These are phyloP conservation scores for Pediacus dermestoides DNA, from an alignment of 2,888 invertebrate species.

Conservation along the genomic window DNA sequence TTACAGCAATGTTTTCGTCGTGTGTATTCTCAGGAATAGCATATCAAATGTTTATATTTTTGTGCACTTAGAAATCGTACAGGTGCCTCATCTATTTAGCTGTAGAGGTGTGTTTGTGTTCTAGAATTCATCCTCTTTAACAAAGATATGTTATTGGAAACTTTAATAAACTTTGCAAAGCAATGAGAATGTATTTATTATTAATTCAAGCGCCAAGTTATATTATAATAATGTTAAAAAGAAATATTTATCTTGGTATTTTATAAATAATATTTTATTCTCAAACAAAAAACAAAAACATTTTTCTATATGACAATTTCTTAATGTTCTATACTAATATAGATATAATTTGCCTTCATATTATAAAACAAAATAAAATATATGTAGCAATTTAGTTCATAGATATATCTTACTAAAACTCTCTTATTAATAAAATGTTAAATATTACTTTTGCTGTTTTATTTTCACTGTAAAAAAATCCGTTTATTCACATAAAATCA, in stretches of 20 bases:
- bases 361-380: conserved; percentile 30
- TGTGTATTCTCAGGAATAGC: conserved; percentile 29
- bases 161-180: conserved; percentile 16
- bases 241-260: conserved; percentile 1
- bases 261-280: conserved; percentile 1
- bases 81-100: conserved; percentile 21
- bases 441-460: conserved; percentile 21
- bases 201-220: conserved; percentile 1
- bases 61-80: conserved; percentile 21
- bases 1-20: no score
- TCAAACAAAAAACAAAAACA: conserved; percentile 12
- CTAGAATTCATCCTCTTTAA: conserved; percentile 30
- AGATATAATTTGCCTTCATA: conserved; percentile 42
- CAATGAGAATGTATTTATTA: conserved; percentile 13
- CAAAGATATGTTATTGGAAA: conserved; percentile 20
- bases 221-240: not conserved
- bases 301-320: conserved; percentile 34
- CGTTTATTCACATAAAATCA: conserved; percentile 5
- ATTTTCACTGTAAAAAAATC: no score
- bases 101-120: conserved; percentile 9
- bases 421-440: conserved; percentile 43
- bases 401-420: conserved; percentile 38
- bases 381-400: conserved; percentile 41
- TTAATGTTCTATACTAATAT: conserved; percentile 41
- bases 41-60: conserved; percentile 24